Conservation (phyloP, 1,140 invertebrate genomes). For the Conus betulinus region DNA sequence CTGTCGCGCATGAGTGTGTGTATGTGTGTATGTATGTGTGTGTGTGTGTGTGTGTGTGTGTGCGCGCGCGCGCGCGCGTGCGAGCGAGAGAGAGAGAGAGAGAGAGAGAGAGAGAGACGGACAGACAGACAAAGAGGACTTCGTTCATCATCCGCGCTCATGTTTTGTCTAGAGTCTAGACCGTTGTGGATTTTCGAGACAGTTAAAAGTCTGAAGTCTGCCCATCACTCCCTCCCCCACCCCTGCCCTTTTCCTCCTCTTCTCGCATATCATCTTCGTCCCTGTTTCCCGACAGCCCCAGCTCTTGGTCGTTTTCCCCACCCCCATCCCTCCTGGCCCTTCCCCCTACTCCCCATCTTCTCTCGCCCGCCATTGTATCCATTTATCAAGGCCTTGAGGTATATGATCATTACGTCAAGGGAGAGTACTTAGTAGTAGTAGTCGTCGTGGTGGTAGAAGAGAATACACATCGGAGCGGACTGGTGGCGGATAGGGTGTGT, state of each 20-base stretch:
- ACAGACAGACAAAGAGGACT: too few species aligned
- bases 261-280: too few species aligned
- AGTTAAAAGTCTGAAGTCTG: background rate
- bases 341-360: background rate
- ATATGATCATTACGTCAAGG: background rate
- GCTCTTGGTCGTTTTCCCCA: too few species aligned
- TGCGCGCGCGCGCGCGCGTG: background rate
- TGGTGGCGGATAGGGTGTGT: background rate
- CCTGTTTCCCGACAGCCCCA: too few species aligned
- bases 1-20: conserved; percentile 3
- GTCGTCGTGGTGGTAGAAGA: background rate
- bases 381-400: background rate
- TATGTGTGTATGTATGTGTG: background rate
- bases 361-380: background rate
- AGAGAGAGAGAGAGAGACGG: background rate
- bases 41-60: background rate
- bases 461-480: background rate
- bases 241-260: background rate
- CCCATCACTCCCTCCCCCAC: background rate
- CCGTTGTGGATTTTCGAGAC: too few species aligned
- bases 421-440: background rate
- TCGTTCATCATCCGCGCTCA: too few species aligned
- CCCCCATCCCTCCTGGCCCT: background rate
- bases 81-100: background rate
- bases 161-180: too few species aligned